phyloP scores from a whole-genome alignment of 2,113 vertebrate genomes.

The Equus przewalskii region DNA sequence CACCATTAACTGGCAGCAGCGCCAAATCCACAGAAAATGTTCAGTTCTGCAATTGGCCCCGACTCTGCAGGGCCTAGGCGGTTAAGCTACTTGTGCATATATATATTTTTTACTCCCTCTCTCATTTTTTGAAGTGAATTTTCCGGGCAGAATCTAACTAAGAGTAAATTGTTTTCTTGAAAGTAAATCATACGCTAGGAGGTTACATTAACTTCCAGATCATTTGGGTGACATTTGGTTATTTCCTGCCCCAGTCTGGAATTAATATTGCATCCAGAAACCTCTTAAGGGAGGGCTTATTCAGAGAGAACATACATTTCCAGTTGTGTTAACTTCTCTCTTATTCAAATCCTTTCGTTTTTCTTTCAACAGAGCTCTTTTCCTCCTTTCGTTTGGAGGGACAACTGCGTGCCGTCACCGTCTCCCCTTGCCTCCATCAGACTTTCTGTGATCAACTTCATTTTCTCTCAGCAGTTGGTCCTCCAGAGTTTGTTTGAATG shows the following conservation, averaged over 20 bases:
- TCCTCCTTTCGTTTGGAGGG: not conserved
- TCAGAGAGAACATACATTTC: not conserved
- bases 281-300: not conserved
- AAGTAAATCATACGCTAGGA: conserved; percentile 36
- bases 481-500: not conserved
- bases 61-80: not conserved
- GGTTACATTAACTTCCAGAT: conserved; percentile 44
- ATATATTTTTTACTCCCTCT: not conserved
- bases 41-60: not conserved
- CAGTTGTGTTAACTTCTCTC: conserved; percentile 1
- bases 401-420: not conserved
- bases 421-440: not conserved
- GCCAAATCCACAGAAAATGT: not conserved
- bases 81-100: not conserved
- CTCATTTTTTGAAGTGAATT: conserved; percentile 1
- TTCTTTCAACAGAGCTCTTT: not conserved
- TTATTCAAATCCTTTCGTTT: not conserved
- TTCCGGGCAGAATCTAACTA: not conserved
- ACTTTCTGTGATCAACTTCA: not conserved
- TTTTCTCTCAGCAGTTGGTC: not conserved
- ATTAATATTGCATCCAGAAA: conserved; percentile 59
- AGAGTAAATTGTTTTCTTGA: conserved; percentile 51
- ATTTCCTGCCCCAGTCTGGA: conserved; percentile 51
- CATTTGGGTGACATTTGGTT: conserved; percentile 57
- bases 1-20: not conserved